Percentiles rank a stretch among this genome's conserved stretches.
phyloP scores from a whole-genome alignment of 1,140 invertebrate species.

The Cataglyphis hispanica region DNA sequence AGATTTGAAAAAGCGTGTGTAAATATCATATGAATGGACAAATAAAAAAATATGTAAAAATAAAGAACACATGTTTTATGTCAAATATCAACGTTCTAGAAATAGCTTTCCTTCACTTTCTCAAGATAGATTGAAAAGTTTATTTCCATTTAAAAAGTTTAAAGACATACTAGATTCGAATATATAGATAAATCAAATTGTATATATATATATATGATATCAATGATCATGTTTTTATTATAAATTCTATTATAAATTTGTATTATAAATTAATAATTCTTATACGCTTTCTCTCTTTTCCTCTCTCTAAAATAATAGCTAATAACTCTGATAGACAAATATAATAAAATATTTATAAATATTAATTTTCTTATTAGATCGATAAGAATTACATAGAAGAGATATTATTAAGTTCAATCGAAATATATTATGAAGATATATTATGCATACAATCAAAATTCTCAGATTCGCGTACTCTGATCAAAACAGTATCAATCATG shows the following conservation, averaged over 20 bases:
- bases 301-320: background rate
- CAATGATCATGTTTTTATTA: too few species aligned
- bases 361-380: background rate
- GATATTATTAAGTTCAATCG: background rate
- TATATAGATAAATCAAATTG: too few species aligned
- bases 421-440: background rate
- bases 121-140: conserved; percentile 41
- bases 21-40: conserved; percentile 4
- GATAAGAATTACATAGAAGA: background rate
- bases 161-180: background rate
- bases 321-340: too few species aligned
- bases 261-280: too few species aligned
- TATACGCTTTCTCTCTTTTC: too few species aligned
- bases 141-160: conserved; percentile 13
- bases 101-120: conserved; percentile 21
- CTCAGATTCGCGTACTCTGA: background rate
- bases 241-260: too few species aligned
- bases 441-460: background rate
- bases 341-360: background rate
- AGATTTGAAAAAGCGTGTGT: background rate
- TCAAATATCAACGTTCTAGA: conserved; percentile 13
- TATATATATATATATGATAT: too few species aligned
- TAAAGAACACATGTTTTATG: conserved; percentile 31
- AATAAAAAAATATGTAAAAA: conserved; percentile 27
- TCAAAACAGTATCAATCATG: background rate